Evolutionary conservation across 2,797 vertebrate genomes (phyloP).

Genomic region (Channallabes apus): DNA sequence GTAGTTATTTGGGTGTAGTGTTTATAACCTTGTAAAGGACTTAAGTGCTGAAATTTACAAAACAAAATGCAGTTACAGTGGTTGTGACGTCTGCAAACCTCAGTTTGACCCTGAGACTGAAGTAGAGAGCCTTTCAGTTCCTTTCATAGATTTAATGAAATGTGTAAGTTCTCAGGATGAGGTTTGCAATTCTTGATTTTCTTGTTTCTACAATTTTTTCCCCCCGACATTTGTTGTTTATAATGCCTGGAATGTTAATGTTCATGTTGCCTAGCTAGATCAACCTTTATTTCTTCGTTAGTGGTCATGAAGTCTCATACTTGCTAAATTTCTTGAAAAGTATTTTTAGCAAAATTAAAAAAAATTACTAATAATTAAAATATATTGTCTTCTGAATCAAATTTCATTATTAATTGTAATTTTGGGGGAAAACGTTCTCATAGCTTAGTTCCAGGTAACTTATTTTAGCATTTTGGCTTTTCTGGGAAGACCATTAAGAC

Average conservation of each 20-base stretch:
- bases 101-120: not conserved
- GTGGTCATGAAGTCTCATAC: not conserved
- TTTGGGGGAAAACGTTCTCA: not conserved
- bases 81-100: not conserved
- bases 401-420: constrained; percentile 6
- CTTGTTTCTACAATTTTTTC: not conserved
- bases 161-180: not conserved
- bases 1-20: constrained; percentile 23
- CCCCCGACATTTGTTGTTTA: not conserved
- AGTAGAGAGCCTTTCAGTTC: not conserved
- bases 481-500: constrained; percentile 52
- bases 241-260: not conserved
- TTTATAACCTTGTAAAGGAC: not conserved
- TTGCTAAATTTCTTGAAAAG: not conserved
- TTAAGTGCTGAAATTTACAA: constrained; percentile 15
- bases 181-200: not conserved
- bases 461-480: constrained; percentile 29
- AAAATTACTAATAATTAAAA: too few relatives aligned
- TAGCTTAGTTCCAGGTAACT: not conserved
- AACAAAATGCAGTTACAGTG: constrained; percentile 10
- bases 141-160: not conserved
- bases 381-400: not conserved
- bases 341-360: not conserved
- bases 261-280: not conserved
- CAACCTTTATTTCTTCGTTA: not conserved